phyloP scores from a whole-genome alignment of 2,113 vertebrate species.

The Calypte anna region DNA sequence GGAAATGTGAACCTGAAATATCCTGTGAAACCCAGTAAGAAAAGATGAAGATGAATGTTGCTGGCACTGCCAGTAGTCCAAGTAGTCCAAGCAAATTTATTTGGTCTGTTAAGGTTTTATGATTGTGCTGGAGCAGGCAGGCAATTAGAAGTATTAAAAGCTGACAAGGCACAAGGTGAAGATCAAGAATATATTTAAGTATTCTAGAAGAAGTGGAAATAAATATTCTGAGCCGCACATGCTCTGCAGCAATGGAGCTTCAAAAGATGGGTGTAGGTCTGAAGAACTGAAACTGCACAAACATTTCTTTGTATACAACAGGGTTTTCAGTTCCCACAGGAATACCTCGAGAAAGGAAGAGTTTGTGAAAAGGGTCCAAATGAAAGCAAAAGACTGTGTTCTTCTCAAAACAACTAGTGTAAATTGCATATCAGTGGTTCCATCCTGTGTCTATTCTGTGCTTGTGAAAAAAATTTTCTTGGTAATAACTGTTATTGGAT shows the following conservation, averaged over 20 bases:
- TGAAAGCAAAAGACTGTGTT: neutral
- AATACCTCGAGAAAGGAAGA: neutral
- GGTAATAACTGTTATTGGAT: constrained; percentile 69
- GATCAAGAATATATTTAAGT: neutral
- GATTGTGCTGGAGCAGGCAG: neutral
- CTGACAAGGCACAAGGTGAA: constrained; percentile 5
- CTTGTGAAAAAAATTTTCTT: constrained; percentile 58
- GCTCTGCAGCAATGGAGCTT: neutral
- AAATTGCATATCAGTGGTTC: neutral
- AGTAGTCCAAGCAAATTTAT: neutral
- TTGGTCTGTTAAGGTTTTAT: constrained; percentile 17
- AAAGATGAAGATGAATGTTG: neutral
- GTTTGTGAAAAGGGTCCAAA: neutral
- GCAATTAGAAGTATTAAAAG: constrained; percentile 39
- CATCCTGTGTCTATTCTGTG: neutral
- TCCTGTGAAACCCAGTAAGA: neutral
- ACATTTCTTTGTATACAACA: neutral
- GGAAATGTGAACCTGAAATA: neutral
- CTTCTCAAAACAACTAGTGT: neutral
- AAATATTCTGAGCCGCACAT: neutral
- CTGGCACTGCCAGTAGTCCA: neutral
- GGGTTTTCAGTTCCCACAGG: neutral
- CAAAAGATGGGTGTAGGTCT: neutral
- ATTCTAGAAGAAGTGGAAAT: neutral
- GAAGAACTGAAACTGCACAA: neutral